These are phyloP conservation scores for Tetanocera ferruginea DNA, from an alignment of 2,888 invertebrate genomes.

Conservation along the genomic window DNA sequence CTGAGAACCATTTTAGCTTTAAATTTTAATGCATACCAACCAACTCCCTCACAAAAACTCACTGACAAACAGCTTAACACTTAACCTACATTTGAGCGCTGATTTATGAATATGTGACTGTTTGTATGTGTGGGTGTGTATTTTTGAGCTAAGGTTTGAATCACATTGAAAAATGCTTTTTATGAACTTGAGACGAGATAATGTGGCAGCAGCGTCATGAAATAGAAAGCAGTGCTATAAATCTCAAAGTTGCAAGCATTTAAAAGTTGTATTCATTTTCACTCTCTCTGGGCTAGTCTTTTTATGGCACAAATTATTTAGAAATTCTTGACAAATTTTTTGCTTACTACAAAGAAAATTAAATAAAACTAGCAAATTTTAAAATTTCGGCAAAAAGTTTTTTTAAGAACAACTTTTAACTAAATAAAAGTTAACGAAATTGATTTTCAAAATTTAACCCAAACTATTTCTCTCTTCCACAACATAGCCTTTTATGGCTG, in stretches of 20 bases:
- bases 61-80: not conserved
- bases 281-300: too few relatives aligned
- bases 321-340: not conserved
- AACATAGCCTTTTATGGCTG: too few relatives aligned
- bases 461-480: too few relatives aligned
- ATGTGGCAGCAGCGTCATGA: not conserved
- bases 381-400: too few relatives aligned
- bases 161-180: constrained; percentile 13
- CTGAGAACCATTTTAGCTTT: not conserved
- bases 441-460: too few relatives aligned
- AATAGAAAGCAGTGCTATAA: too few relatives aligned
- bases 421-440: too few relatives aligned
- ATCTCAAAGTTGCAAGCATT: too few relatives aligned
- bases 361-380: too few relatives aligned
- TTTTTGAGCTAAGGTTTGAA: not conserved
- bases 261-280: too few relatives aligned
- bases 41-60: not conserved
- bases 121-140: not conserved
- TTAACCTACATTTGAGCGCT: not conserved
- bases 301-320: not conserved
- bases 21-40: constrained; percentile 12
- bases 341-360: not conserved
- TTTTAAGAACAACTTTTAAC: too few relatives aligned
- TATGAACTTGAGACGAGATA: constrained; percentile 23
- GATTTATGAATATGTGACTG: not conserved